Evolutionary conservation across 2,888 invertebrate genomes (phyloP).

Genomic region (Bembecia ichneumoniformis): DNA sequence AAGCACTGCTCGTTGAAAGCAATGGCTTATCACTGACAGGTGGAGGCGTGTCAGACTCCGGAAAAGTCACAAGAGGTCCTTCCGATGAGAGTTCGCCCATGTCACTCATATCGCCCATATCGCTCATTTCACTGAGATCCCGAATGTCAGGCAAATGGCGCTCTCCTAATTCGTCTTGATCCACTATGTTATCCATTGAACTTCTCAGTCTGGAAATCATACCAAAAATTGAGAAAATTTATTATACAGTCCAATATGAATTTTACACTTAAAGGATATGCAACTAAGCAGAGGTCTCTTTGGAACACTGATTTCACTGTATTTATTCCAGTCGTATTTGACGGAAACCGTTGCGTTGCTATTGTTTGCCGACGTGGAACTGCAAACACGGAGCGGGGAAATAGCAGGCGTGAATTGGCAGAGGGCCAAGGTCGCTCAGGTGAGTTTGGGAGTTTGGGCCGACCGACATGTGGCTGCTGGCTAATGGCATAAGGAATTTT

Average conservation of each 20-base stretch:
- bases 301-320: not conserved
- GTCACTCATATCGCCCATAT: conserved; percentile 65
- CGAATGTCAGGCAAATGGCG: conserved; percentile 60
- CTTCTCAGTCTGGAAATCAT: conserved; percentile 73
- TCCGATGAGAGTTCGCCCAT: conserved; percentile 56
- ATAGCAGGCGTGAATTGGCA: conserved; percentile 59
- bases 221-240: not conserved
- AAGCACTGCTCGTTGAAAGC: conserved; percentile 52
- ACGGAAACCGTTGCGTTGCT: conserved; percentile 47
- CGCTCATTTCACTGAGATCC: conserved; percentile 62
- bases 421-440: conserved; percentile 65
- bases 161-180: conserved; percentile 69
- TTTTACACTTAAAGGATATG: not conserved
- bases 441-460: conserved; percentile 59
- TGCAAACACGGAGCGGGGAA: conserved; percentile 55
- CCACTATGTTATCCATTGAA: conserved; percentile 85
- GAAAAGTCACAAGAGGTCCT: conserved; percentile 85
- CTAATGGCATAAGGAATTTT: conserved; percentile 9
- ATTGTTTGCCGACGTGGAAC: conserved; percentile 65
- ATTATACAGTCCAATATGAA: not conserved
- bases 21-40: conserved; percentile 63
- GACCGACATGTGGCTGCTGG: conserved; percentile 23
- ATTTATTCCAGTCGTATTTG: not conserved
- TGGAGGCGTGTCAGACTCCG: conserved; percentile 82
- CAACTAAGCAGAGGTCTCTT: not conserved